Conservation (phyloP, 2,888 invertebrate species). For the Corythucha ciliata region DNA sequence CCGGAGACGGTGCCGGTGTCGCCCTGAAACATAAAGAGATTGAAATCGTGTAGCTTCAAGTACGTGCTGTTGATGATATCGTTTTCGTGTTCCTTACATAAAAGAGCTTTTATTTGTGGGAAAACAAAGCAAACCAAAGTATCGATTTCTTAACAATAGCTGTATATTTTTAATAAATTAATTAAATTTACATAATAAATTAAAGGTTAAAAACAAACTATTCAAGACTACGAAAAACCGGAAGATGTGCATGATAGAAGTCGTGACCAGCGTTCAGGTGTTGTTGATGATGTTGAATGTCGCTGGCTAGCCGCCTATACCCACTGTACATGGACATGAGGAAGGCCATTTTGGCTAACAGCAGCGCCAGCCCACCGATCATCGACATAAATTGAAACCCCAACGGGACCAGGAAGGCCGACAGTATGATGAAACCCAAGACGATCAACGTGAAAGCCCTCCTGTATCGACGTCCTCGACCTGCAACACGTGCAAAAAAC, state of each 20-base stretch:
- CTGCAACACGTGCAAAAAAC: background rate
- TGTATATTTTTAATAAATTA: too few relatives aligned
- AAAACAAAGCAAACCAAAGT: too few relatives aligned
- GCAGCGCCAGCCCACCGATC: constrained; percentile 67
- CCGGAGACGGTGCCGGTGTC: constrained; percentile 36
- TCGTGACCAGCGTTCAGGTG: background rate
- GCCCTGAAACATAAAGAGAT: constrained; percentile 6
- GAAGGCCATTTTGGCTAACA: constrained; percentile 72
- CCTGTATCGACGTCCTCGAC: constrained; percentile 43
- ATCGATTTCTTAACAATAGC: too few relatives aligned
- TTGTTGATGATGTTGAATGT: constrained; percentile 28
- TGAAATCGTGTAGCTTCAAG: background rate
- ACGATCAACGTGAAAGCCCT: constrained; percentile 65
- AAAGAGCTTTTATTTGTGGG: too few relatives aligned
- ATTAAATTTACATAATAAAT: too few relatives aligned
- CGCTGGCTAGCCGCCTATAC: constrained; percentile 26
- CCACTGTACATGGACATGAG: constrained; percentile 53
- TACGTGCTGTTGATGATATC: too few relatives aligned
- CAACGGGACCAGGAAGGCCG: constrained; percentile 67
- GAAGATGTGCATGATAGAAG: too few relatives aligned
- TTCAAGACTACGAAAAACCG: too few relatives aligned
- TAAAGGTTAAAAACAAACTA: too few relatives aligned
- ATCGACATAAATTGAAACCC: constrained; percentile 80
- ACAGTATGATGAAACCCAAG: constrained; percentile 68
- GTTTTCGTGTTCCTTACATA: too few relatives aligned